Conservation (phyloP, 2,888 invertebrate genomes). For the Pantelozetes paolii region DNA sequence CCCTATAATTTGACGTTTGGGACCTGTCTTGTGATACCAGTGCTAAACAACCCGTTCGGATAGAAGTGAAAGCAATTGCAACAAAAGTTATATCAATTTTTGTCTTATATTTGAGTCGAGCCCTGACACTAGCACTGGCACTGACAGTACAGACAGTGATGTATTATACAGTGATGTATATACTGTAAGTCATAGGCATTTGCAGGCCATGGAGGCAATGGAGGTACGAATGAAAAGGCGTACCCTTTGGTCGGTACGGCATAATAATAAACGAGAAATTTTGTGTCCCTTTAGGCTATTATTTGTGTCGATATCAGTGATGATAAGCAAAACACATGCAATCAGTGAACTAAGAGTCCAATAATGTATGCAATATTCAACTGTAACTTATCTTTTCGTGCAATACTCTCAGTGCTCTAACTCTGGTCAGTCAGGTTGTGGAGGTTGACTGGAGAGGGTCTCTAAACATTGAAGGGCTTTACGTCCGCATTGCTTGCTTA, state of each 20-base stretch:
- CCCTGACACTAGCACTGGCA: background rate
- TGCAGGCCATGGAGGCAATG: background rate
- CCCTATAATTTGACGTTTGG: constrained; percentile 27
- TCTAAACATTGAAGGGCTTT: background rate
- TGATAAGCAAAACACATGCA: constrained; percentile 27
- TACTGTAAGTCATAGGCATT: too few species aligned
- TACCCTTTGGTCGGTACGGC: constrained; percentile 16
- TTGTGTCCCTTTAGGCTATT: constrained; percentile 7
- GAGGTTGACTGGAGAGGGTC: constrained; percentile 11
- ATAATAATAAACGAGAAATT: background rate
- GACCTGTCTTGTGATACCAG: constrained; percentile 27
- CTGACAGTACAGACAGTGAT: constrained; percentile 5
- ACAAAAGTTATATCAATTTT: constrained; percentile 24
- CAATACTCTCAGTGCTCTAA: background rate
- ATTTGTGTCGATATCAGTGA: background rate
- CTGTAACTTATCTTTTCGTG: too few species aligned
- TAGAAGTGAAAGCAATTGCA: constrained; percentile 15
- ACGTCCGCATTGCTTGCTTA: constrained; percentile 31
- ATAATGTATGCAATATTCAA: constrained; percentile 20
- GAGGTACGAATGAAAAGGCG: background rate
- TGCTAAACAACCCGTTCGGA: constrained; percentile 10
- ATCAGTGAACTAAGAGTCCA: background rate
- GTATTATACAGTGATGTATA: background rate
- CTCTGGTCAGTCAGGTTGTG: constrained; percentile 11
- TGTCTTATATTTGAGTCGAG: constrained; percentile 14